Base-by-base conservation (phyloP, 2,888 invertebrate species). In the Epistrophe grossulariae region DNA sequence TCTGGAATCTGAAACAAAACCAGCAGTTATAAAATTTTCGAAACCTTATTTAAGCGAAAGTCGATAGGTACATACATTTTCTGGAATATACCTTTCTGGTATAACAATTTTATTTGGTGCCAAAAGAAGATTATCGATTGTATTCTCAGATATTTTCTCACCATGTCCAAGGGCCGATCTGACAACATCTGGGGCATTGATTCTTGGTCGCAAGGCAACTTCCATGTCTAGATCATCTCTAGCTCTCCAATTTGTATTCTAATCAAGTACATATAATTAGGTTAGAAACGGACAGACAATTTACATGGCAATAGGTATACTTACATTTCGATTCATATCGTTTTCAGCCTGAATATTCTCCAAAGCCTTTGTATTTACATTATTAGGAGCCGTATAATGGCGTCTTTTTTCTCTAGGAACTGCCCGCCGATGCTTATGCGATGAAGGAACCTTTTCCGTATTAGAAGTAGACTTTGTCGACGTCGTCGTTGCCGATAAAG, bases 31-130 rank as follows among this genome's bases (percentile, higher is more conserved):
- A 11, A 6, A 35, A 9, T 5, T 8, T 19, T 6, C 13, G 8
- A 43, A 52, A 38, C 4, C 4, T 5, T 1, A 24, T 2, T 31
- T 13, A 11, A 10, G 24, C 24, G 24, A 24, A 24, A 24, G 24
- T 24, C 24, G 9, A 10, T 48, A n/a, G n/a, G n/a, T n/a, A 17
- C 15, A 90, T 89, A 97, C 95, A 94, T 97, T 96, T 92, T 98
- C 98, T 28, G 98, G 98, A 89, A 98, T 96, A 91, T 98, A 98
- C 89, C 98, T 94, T 93, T 98, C 98, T 0, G 98, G 98, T 90
- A 98, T 98, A 85, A 96, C 94, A 89, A 98, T 98, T 94, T 98
- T 98, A 92, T 96, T 96, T 15, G 98, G 98, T 17, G 97, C 96
- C 64, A 97, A 96, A 43, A 98, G 93, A 90, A 98, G 94, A 91